A percentile compares a stretch with the other conserved stretches of the same genome.
These are phyloP conservation scores for Sebastes fasciatus DNA, from an alignment of 2,113 vertebrate species.

Conservation along the genomic window DNA sequence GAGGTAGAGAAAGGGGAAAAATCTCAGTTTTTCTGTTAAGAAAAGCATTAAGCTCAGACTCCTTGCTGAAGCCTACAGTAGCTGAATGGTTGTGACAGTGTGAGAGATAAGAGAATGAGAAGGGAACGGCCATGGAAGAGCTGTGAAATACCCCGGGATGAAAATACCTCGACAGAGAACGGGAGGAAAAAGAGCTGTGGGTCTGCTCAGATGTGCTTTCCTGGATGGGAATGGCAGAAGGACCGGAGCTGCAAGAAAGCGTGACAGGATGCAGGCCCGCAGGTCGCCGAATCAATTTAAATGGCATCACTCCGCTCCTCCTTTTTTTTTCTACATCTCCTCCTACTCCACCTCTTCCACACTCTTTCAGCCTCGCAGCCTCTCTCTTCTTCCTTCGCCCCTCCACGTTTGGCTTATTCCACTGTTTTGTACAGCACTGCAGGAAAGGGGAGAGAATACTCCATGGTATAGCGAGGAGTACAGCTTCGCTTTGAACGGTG, in stretches of 20 bases:
- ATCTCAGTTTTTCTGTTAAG: neutral
- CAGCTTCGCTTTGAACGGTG: constrained; percentile 26
- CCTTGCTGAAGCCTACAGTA: constrained; percentile 28
- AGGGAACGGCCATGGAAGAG: constrained; percentile 24
- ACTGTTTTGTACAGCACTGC: constrained; percentile 30
- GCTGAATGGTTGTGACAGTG: constrained; percentile 55
- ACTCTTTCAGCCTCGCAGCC: constrained; percentile 33
- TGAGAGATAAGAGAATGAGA: constrained; percentile 55
- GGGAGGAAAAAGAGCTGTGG: constrained; percentile 9
- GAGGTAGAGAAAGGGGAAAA: constrained; percentile 8
- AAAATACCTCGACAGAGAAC: constrained; percentile 41
- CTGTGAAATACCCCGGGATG: constrained; percentile 49
- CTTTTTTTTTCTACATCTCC: constrained; percentile 42
- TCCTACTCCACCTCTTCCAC: constrained; percentile 48
- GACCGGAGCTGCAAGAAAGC: constrained; percentile 49
- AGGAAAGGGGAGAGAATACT: constrained; percentile 25
- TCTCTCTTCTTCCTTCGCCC: constrained; percentile 3
- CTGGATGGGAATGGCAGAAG: constrained; percentile 38
- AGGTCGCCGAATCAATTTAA: constrained; percentile 75
- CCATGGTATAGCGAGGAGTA: neutral
- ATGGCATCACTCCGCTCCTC: constrained; percentile 55
- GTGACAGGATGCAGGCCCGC: constrained; percentile 61
- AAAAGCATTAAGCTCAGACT: neutral
- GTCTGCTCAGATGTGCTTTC: constrained; percentile 45
- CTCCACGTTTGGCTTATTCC: constrained; percentile 14